Percentiles rank a stretch among this genome's conserved stretches.
These are phyloP conservation scores for Eristalinus aeneus DNA, from an alignment of 2,888 invertebrate genomes.

Conservation along the genomic window DNA sequence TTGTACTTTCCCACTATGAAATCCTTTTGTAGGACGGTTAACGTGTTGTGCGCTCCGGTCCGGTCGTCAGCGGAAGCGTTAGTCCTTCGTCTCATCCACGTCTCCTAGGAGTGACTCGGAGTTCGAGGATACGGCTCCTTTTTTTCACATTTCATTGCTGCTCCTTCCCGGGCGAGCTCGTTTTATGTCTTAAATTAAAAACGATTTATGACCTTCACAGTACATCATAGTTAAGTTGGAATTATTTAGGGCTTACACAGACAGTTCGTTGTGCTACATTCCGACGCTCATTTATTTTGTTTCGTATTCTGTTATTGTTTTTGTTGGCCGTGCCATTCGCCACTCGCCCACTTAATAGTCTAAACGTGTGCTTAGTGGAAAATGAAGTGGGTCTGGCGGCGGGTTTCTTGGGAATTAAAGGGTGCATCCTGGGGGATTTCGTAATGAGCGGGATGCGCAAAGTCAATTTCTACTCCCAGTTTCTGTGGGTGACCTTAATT, in stretches of 20 bases:
- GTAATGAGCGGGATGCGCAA: not conserved
- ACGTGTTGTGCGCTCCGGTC: slow-evolving; percentile 16
- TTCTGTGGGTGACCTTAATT: not conserved
- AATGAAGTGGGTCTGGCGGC: slow-evolving; percentile 43
- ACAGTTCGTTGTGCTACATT: slow-evolving; percentile 33
- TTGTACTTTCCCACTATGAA: slow-evolving; percentile 63
- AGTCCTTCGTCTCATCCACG: slow-evolving; percentile 22
- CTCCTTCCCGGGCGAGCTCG: slow-evolving; percentile 38
- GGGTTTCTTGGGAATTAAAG: slow-evolving; percentile 6
- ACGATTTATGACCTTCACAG: slow-evolving; percentile 67
- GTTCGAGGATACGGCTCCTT: not conserved
- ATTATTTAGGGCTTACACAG: slow-evolving; percentile 63
- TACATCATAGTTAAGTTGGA: slow-evolving; percentile 68
- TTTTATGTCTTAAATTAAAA: slow-evolving; percentile 69
- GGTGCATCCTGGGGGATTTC: not conserved
- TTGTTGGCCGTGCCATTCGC: slow-evolving; percentile 18
- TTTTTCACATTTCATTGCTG: slow-evolving; percentile 1
- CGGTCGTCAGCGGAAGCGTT: slow-evolving; percentile 18
- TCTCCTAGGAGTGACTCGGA: not conserved
- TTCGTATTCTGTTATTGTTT: not conserved
- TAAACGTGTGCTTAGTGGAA: slow-evolving; percentile 47
- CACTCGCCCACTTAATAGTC: slow-evolving; percentile 39
- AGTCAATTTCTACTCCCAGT: not conserved
- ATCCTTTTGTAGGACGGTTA: slow-evolving; percentile 54
- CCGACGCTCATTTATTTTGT: slow-evolving; percentile 6